phyloP scores from a whole-genome alignment of 2,888 invertebrate species.

The Acrocyrtus sp. region DNA sequence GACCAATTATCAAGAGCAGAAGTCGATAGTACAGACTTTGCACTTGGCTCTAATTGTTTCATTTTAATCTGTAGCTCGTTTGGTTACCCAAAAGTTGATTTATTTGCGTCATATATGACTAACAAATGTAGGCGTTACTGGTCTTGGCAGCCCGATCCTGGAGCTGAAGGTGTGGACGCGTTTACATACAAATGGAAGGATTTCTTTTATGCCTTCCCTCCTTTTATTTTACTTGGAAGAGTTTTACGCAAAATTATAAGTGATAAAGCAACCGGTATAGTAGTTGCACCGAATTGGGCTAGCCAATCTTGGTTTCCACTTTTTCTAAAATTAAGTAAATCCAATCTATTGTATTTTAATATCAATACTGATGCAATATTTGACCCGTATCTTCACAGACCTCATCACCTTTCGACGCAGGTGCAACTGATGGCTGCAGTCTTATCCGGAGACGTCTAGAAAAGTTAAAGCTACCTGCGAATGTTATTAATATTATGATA shows the following conservation, averaged over 20 bases:
- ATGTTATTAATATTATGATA: not conserved
- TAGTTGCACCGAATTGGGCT: conserved; percentile 30
- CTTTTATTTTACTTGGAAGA: not conserved
- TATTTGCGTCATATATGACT: conserved; percentile 24
- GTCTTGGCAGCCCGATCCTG: conserved; percentile 27
- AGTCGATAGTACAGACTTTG: conserved; percentile 12
- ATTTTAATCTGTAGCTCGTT: not conserved
- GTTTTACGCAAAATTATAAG: not conserved
- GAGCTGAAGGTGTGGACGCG: not conserved
- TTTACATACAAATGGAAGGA: conserved; percentile 10
- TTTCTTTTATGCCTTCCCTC: conserved; percentile 17
- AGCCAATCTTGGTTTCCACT: conserved; percentile 33
- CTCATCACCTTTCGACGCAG: not conserved
- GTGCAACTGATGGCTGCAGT: conserved; percentile 6
- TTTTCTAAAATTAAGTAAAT: not conserved
- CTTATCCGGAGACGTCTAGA: not conserved
- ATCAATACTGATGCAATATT: not conserved
- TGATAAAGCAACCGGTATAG: conserved; percentile 18
- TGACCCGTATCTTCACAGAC: conserved; percentile 1
- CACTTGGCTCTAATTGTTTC: not conserved
- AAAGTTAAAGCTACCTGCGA: not conserved
- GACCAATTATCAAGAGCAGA: conserved; percentile 17
- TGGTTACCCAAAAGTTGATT: conserved; percentile 7
- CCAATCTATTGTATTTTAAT: not conserved
- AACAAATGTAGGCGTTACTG: conserved; percentile 9